phyloP scores from a whole-genome alignment of 2,113 vertebrate genomes.

The Limnothrissa miodon region DNA sequence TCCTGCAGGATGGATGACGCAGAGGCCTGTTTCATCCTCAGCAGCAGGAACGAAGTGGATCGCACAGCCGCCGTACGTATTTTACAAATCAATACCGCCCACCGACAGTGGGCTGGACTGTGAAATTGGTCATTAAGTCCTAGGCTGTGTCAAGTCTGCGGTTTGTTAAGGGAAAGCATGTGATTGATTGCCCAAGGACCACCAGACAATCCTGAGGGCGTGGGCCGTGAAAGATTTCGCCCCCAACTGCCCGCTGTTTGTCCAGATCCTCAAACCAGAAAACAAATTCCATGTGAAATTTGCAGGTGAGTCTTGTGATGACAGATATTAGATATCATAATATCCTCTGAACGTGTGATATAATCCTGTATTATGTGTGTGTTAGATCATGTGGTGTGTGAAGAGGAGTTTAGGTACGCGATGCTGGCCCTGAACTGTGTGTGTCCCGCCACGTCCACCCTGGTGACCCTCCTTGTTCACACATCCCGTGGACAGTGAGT shows the following conservation, averaged over 20 bases:
- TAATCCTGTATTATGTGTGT: neutral
- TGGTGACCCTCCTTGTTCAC: constrained; percentile 95
- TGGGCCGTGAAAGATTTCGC: constrained; percentile 99
- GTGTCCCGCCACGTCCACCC: constrained; percentile 96
- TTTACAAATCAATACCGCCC: neutral
- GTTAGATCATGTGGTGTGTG: constrained; percentile 96
- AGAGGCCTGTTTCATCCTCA: constrained; percentile 96
- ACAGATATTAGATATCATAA: neutral
- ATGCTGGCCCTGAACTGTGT: constrained; percentile 97
- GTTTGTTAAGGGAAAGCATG: neutral
- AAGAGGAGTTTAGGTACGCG: constrained; percentile 98
- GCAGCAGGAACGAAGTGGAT: constrained; percentile 95
- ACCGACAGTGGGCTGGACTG: neutral
- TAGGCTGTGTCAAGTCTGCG: neutral
- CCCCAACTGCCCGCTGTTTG: constrained; percentile 95
- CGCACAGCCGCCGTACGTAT: constrained; percentile 87
- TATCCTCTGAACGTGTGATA: neutral
- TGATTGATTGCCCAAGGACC: constrained; percentile 72
- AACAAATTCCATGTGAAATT: constrained; percentile 99
- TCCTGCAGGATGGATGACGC: constrained; percentile 91
- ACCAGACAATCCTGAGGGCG: constrained; percentile 96
- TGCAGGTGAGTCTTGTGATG: constrained; percentile 78
- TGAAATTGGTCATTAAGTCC: neutral
- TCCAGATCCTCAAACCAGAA: constrained; percentile 96
- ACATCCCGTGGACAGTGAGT: constrained; percentile 99